Evolutionary conservation across 1,140 invertebrate genomes (phyloP), one percentile per base, ranked within the genome.

Genomic region (Acromyrmex echinatior): DNA sequence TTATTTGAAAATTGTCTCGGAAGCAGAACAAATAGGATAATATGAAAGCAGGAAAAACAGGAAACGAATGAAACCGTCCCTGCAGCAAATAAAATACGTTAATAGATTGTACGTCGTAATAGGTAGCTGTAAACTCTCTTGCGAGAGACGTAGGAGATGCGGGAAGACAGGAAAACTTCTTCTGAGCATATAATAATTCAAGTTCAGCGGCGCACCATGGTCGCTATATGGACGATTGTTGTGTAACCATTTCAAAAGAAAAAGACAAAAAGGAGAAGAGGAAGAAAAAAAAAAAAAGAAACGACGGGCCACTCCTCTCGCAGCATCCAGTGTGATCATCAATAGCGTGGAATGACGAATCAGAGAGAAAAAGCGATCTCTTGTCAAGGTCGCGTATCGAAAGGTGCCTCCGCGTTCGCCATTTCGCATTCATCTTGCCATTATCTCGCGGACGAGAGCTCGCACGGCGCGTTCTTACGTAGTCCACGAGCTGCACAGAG

Each of bases 301-400:
- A 73, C 51, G 21, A 56, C 56, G n/a, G 45, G 74, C 45, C 53
- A 58, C 71, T 53, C 68, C 70, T 76, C 76, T 60, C 80, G 87
- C 70, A 86, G 35, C 91, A 73, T 76, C 87, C 81, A 82, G 84
- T 86, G 90, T 78, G 88, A 66, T 89, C 90, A 89, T 91, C 88
- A 89, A 89, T 90, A 87, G 86, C 84, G 87, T 56, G 65, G 84
- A 86, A 89, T 91, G 89, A 88, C 89, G 91, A 89, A 91, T 92
- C 90, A 89, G 66, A 90, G 86, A 92, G 92, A 93, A 94, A 94
- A 94, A 94, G 91, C 92, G 93, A 93, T 93, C 91, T 88, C 80
- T 74, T 91, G 90, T 91, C 93, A 94, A 94, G 93, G 93, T 92
- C 92, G 91, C 86, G 65, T 89, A 87, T 90, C 88, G 91, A 91